Base-by-base conservation (phyloP, 2,888 invertebrate genomes). In the Amorpha juglandis region DNA sequence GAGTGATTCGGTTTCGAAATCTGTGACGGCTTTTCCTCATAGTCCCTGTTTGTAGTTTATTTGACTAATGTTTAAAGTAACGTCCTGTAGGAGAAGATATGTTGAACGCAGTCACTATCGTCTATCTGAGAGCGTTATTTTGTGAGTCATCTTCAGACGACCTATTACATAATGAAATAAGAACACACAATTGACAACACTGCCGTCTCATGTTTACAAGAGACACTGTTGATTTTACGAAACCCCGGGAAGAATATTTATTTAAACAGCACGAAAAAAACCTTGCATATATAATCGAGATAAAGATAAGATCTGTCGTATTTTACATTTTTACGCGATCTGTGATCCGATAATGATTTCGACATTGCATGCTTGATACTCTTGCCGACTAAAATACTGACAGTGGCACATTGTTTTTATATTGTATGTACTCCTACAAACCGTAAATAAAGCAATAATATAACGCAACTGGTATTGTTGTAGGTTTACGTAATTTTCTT, bases 281-380 rank as follows among this genome's bases (percentile, higher is more conserved):
- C 38, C 16, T 38, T 38, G 6, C 19, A 58, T 55, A 71, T 63
- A 64, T 64, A 62, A 67, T 65, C 65, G 55, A 68, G 74, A 74
- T 74, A 70, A 69, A 58, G 76, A 78, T 75, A 74, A 71, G 67
- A 51, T 63, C 63, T 67, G 67, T 76, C 74, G 38, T 21, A 55
- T 64, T 63, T 62, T 62, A 47, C 52, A 45, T 45, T 11, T 50
- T 65, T 65, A 68, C 62, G 55, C 48, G 67, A 67, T 68, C 65
- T 55, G 73, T 58, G 48, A 48, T 21, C 47, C 45, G 64, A 58
- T 65, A 65, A 58, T 21, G 21, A 58, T 48, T 65, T 65, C 14
- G 55, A 47, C 48, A 58, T 65, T 65, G 16, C 33, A 48, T 47
- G 47, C 33, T 11, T 52, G 35, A 48, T 14, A 19, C 21, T 33